Percentiles rank a stretch among this genome's conserved stretches.
Evolutionary conservation across 2,888 invertebrate species (phyloP).

Genomic region (Trichopria drosophilae): DNA sequence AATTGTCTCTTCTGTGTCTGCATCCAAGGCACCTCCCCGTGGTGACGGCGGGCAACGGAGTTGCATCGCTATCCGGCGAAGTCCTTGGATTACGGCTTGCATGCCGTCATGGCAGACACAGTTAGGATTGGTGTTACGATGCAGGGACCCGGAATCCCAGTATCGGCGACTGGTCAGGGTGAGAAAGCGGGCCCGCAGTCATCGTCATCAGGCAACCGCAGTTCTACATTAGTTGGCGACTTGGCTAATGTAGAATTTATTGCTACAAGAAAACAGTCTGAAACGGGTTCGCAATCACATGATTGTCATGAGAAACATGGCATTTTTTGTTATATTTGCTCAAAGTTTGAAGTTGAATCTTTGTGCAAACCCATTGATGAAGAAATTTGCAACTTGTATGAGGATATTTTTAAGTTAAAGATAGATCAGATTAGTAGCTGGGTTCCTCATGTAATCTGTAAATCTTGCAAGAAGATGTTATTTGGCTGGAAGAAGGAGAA

Average conservation of each 20-base stretch:
- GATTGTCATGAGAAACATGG: too few species aligned
- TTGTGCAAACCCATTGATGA: too few species aligned
- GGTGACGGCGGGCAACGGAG: constrained; percentile 17
- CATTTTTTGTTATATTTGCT: constrained; percentile 12
- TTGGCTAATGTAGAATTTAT: constrained; percentile 5
- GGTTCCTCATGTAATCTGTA: too few species aligned
- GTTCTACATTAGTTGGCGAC: constrained; percentile 4
- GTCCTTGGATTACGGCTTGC: constrained; percentile 6
- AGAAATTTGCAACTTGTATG: too few species aligned
- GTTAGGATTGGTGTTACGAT: background rate
- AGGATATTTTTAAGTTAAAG: too few species aligned
- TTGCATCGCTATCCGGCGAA: too few species aligned
- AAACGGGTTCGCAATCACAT: background rate
- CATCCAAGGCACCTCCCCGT: constrained; percentile 8
- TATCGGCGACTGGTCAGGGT: constrained; percentile 9
- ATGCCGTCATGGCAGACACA: constrained; percentile 6
- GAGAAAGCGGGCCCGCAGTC: constrained; percentile 10
- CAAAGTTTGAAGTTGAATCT: constrained; percentile 7
- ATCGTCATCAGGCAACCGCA: too few species aligned
- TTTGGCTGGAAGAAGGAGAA: too few species aligned
- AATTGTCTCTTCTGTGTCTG: too few species aligned
- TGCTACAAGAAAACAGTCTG: constrained; percentile 1
- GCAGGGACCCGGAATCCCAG: constrained; percentile 3
- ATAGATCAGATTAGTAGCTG: too few species aligned
- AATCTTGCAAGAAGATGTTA: too few species aligned